These are phyloP conservation scores for Salmo trutta DNA, from an alignment of 2,797 vertebrate species.

Conservation along the genomic window DNA sequence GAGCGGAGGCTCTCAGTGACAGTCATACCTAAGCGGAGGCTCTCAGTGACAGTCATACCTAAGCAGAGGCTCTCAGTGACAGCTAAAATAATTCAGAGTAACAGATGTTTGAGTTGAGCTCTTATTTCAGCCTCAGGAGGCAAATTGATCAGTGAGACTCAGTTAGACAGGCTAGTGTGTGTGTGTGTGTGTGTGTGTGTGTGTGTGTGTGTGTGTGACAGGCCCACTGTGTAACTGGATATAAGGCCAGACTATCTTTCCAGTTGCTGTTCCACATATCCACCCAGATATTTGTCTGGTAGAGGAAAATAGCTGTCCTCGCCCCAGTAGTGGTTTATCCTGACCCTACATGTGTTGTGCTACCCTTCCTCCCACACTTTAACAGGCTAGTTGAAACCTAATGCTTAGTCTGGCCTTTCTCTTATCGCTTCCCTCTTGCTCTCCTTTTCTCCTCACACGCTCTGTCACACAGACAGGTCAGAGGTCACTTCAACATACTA, in stretches of 20 bases:
- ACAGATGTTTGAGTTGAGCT: not conserved
- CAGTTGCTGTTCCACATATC: constrained; percentile 48
- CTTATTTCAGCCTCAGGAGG: not conserved
- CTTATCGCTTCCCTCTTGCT: constrained; percentile 42
- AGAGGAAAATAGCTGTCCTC: constrained; percentile 34
- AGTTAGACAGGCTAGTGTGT: constrained; percentile 8
- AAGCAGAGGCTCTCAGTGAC: too few relatives aligned
- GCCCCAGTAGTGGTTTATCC: constrained; percentile 22
- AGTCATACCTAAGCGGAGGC: too few relatives aligned
- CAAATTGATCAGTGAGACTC: not conserved
- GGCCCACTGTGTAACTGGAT: constrained; percentile 35
- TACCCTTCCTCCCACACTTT: constrained; percentile 32
- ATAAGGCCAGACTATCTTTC: constrained; percentile 54
- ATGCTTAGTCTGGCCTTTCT: constrained; percentile 60
- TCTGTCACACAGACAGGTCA: constrained; percentile 2
- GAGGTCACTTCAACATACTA: not conserved
- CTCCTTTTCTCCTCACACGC: constrained; percentile 31
- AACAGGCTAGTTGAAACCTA: constrained; percentile 50
- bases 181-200: constrained; percentile 13
- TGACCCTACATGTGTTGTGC: constrained; percentile 58
- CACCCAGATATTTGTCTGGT: constrained; percentile 36
- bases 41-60: too few relatives aligned
- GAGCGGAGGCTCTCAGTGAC: too few relatives aligned
- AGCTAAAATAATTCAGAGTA: not conserved
- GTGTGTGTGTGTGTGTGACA: constrained; percentile 17